Percentiles rank a stretch among this genome's conserved stretches.
These are phyloP conservation scores for Chymomyza amoena DNA, from an alignment of 2,888 invertebrate species.

Conservation along the genomic window DNA sequence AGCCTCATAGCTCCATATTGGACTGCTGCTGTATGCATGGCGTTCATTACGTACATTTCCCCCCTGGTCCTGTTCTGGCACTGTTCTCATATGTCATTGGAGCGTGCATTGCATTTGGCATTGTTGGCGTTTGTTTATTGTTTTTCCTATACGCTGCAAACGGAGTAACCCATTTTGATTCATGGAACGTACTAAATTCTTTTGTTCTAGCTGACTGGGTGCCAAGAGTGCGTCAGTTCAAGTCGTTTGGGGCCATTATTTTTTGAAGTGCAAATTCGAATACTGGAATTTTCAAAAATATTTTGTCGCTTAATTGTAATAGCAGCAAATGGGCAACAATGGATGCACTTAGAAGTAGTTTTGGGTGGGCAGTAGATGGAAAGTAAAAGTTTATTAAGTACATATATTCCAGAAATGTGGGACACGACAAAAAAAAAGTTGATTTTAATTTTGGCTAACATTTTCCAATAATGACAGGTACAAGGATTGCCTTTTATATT, in stretches of 20 bases:
- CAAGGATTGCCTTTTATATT: too few species aligned
- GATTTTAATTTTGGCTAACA: too few species aligned
- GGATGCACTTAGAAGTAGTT: background rate
- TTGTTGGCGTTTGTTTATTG: constrained; percentile 29
- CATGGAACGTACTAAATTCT: background rate
- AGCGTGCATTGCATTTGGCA: constrained; percentile 31
- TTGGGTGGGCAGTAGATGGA: background rate
- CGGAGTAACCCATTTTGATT: constrained; percentile 8
- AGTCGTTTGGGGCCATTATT: constrained; percentile 14
- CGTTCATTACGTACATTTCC: background rate
- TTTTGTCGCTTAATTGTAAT: background rate
- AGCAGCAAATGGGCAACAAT: background rate
- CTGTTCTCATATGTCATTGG: constrained; percentile 43
- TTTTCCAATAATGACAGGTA: too few species aligned
- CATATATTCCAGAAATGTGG: too few species aligned
- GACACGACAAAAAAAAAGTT: too few species aligned
- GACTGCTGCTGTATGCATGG: background rate
- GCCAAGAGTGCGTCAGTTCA: background rate
- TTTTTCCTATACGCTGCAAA: constrained; percentile 28
- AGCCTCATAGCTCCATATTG: background rate
- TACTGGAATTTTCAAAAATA: constrained; percentile 27
- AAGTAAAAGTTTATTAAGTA: background rate
- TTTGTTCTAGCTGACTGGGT: constrained; percentile 22
- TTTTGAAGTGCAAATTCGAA: constrained; percentile 32
- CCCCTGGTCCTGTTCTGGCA: background rate